These are phyloP conservation scores for Chaenogobius annularis DNA, from an alignment of 2,113 vertebrate species.

Conservation along the genomic window DNA sequence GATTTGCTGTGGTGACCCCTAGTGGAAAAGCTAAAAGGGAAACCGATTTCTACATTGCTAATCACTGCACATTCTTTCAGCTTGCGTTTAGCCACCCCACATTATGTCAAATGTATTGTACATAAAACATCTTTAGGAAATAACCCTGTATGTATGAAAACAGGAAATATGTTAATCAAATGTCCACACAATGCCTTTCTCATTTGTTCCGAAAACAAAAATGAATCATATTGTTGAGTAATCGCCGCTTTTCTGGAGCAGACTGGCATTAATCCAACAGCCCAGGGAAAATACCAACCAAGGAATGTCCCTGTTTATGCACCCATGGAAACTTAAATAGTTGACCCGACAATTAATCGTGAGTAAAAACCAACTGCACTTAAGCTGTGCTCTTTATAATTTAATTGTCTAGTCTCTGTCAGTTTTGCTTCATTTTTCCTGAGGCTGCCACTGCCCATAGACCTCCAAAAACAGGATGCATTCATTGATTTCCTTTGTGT, in stretches of 20 bases:
- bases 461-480: constrained; percentile 67
- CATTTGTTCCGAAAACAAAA: neutral
- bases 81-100: neutral
- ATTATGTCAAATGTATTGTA: neutral
- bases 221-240: neutral
- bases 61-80: neutral
- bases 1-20: neutral
- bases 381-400: neutral
- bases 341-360: neutral
- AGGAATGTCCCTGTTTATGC: constrained; percentile 30
- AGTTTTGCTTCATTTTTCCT: neutral
- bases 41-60: neutral
- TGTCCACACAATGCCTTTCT: neutral
- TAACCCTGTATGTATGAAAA: neutral
- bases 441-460: constrained; percentile 13
- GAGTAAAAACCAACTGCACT: neutral
- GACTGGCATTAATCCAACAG: constrained; percentile 9
- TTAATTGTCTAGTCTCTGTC: neutral
- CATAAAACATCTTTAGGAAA: neutral
- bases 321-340: constrained; percentile 9
- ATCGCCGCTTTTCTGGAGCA: constrained; percentile 2
- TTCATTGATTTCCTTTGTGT: constrained; percentile 64
- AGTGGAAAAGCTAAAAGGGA: neutral
- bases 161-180: neutral
- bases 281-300: constrained; percentile 25